Percentiles rank a stretch among this genome's conserved stretches.
Evolutionary conservation across 2,797 vertebrate genomes (phyloP).

Genomic region (Thripadectes ignobilis): DNA sequence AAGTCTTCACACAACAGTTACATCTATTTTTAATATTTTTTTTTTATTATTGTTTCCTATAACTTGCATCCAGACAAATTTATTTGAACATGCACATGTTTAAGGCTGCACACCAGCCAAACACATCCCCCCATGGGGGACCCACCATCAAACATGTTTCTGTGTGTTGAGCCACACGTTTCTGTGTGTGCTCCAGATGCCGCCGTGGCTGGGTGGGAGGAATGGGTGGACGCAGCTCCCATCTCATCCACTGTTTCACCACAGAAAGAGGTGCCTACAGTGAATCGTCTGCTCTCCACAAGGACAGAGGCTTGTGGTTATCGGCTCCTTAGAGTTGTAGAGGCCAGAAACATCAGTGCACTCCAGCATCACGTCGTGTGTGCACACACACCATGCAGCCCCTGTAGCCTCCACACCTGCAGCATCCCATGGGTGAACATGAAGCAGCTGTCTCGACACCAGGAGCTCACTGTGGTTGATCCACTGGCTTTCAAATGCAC

Average conservation of each 20-base stretch:
- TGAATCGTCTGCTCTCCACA: not conserved
- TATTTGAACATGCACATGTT: not conserved
- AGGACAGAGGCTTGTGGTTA: not conserved
- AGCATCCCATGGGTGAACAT: fast-evolving
- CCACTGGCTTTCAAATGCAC: not conserved
- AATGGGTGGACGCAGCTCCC: not conserved
- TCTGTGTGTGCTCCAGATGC: fast-evolving
- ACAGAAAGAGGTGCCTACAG: not conserved
- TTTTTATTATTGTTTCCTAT: not conserved
- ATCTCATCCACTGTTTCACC: fast-evolving
- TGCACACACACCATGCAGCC: not conserved
- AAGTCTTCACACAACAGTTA: not conserved
- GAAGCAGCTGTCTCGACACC: not conserved
- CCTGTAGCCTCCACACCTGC: not conserved
- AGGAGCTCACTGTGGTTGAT: not conserved
- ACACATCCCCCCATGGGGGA: fast-evolving
- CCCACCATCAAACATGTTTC: fast-evolving
- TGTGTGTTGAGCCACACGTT: fast-evolving
- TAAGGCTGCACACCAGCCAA: not conserved
- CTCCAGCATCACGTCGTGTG: fast-evolving
- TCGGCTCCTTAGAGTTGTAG: not conserved
- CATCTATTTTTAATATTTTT: not conserved
- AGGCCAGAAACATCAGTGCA: not conserved
- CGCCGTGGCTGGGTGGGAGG: not conserved
- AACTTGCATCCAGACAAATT: not conserved